These are phyloP conservation scores for Lipophrys pholis DNA, from an alignment of 2,113 vertebrate genomes.

Conservation along the genomic window DNA sequence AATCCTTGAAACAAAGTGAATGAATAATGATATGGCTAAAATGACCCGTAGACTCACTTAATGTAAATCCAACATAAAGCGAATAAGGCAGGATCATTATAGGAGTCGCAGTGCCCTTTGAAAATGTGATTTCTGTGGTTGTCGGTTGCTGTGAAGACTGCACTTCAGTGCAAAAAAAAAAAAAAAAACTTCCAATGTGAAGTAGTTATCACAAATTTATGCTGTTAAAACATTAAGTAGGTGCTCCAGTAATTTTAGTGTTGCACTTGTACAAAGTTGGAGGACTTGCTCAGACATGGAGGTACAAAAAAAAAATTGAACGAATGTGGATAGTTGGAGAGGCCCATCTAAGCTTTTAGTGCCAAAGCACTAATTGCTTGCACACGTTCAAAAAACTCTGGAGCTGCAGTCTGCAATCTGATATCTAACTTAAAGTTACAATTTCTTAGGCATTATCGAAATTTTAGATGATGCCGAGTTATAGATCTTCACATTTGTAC, in stretches of 20 bases:
- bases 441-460: too few species aligned
- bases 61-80: background rate
- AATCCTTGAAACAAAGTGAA: background rate
- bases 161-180: slow-evolving; percentile 3
- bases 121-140: background rate
- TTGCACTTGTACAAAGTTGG: background rate
- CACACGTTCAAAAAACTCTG: background rate
- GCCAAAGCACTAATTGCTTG: background rate
- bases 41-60: background rate
- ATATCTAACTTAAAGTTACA: background rate
- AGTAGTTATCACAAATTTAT: background rate
- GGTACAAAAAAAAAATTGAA: background rate
- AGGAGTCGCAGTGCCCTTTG: background rate
- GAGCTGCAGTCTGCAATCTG: background rate
- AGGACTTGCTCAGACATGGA: background rate
- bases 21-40: background rate
- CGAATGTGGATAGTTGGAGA: background rate
- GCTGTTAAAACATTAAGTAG: background rate
- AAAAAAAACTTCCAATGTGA: slow-evolving; percentile 6
- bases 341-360: background rate
- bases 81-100: background rate
- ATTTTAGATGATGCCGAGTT: too few species aligned
- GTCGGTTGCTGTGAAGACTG: background rate
- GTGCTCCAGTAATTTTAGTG: background rate
- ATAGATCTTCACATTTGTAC: too few species aligned